phyloP scores from a whole-genome alignment of 2,888 invertebrate species.

The Cephus runcator region DNA sequence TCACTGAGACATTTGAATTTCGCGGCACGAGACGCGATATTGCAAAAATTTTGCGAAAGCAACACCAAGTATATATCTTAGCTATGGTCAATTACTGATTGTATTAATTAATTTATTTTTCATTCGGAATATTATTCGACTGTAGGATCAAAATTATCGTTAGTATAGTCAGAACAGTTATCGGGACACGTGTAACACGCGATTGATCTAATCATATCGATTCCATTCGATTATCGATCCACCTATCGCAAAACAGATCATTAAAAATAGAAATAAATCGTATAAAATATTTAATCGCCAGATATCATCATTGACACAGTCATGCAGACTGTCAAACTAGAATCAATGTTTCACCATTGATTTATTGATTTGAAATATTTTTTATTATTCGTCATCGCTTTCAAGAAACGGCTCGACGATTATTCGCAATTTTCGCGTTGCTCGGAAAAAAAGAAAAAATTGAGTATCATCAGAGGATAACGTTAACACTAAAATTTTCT shows the following conservation, averaged over 20 bases:
- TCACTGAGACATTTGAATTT: constrained; percentile 58
- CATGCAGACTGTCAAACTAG: background rate
- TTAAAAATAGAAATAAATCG: background rate
- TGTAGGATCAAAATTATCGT: constrained; percentile 40
- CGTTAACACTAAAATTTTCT: background rate
- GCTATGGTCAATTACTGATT: background rate
- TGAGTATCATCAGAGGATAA: background rate
- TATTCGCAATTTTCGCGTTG: background rate
- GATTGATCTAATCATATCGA: background rate
- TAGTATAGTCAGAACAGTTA: constrained; percentile 28
- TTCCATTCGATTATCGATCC: background rate
- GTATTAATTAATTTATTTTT: background rate
- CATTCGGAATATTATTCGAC: constrained; percentile 35
- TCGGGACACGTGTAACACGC: background rate
- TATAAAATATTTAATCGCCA: background rate
- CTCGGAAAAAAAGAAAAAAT: background rate
- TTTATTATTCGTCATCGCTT: background rate
- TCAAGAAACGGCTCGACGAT: background rate
- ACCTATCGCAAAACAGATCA: background rate
- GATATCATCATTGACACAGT: background rate
- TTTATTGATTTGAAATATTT: background rate
- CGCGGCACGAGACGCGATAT: background rate
- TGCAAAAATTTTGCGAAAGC: background rate
- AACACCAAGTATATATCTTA: background rate
- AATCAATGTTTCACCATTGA: background rate